Evolutionary conservation across 2,797 vertebrate genomes (phyloP).

Genomic region (Sternarchorhynchus goeldii): DNA sequence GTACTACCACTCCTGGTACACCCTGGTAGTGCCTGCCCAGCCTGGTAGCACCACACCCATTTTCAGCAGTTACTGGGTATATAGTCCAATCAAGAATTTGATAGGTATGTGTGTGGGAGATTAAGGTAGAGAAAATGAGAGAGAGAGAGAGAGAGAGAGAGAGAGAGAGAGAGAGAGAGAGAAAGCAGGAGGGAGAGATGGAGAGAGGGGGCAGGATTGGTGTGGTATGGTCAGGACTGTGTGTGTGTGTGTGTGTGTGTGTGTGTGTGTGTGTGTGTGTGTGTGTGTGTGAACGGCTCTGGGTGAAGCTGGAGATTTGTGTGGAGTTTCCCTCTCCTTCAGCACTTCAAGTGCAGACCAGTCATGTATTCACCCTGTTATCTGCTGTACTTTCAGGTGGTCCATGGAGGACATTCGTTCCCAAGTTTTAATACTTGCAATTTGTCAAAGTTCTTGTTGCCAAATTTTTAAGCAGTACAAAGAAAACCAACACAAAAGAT

Average conservation of each 20-base stretch:
- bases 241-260: too few species aligned
- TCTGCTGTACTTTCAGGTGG: neutral
- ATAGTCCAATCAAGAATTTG: constrained; percentile 65
- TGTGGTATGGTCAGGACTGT: too few species aligned
- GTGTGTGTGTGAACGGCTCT: too few species aligned
- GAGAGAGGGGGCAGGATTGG: too few species aligned
- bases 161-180: too few species aligned
- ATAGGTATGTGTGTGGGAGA: constrained; percentile 19
- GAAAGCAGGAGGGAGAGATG: too few species aligned
- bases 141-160: neutral
- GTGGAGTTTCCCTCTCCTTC: too few species aligned
- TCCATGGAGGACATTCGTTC: neutral
- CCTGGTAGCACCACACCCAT: too few species aligned
- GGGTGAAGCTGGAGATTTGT: too few species aligned
- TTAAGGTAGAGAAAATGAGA: too few species aligned
- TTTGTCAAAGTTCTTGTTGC: constrained; percentile 4
- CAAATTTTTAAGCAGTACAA: neutral
- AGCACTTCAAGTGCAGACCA: too few species aligned
- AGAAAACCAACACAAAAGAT: neutral
- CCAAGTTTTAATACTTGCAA: neutral
- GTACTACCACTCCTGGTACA: constrained; percentile 73
- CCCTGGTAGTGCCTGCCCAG: neutral
- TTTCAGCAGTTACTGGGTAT: constrained; percentile 69
- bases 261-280: too few species aligned
- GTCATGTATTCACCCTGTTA: neutral